Conservation (phyloP, 1,140 invertebrate genomes). For the Phortica variegata region DNA sequence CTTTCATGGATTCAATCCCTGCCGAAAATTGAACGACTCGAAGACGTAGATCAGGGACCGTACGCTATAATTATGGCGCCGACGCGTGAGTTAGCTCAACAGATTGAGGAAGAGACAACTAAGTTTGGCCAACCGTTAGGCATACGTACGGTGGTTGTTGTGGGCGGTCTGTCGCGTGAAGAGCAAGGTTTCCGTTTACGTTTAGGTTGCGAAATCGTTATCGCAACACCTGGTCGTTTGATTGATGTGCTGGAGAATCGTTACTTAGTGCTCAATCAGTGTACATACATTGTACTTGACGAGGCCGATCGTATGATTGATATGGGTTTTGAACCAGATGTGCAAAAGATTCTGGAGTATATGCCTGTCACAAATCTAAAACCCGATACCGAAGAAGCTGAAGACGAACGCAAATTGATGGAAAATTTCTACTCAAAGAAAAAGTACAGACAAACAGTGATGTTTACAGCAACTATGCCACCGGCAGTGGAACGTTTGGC, state of each 20-base stretch:
- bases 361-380: constrained; percentile 99
- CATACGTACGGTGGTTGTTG: constrained; percentile 96
- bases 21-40: constrained; percentile 90
- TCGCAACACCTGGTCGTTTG: constrained; percentile 98
- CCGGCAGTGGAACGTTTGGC: constrained; percentile 95
- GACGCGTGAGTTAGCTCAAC: constrained; percentile 97
- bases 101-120: constrained; percentile 98
- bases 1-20: constrained; percentile 97
- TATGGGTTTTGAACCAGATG: constrained; percentile 98
- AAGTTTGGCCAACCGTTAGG: constrained; percentile 96
- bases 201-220: constrained; percentile 99
- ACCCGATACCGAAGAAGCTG: constrained; percentile 97
- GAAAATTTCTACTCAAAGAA: constrained; percentile 96
- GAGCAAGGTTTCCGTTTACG: constrained; percentile 97
- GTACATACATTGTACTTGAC: constrained; percentile 90
- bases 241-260: constrained; percentile 99
- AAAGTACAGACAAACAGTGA: constrained; percentile 98
- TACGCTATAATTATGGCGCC: constrained; percentile 99
- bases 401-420: constrained; percentile 88
- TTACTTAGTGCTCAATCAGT: constrained; percentile 94
- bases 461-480: constrained; percentile 99
- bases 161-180: constrained; percentile 95
- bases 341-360: constrained; percentile 97
- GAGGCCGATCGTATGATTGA: constrained; percentile 99
- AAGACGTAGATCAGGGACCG: constrained; percentile 94